Percentiles rank a stretch among this genome's conserved stretches.
These are phyloP conservation scores for Cyclura pinguis DNA, from an alignment of 2,797 vertebrate genomes.

Conservation along the genomic window DNA sequence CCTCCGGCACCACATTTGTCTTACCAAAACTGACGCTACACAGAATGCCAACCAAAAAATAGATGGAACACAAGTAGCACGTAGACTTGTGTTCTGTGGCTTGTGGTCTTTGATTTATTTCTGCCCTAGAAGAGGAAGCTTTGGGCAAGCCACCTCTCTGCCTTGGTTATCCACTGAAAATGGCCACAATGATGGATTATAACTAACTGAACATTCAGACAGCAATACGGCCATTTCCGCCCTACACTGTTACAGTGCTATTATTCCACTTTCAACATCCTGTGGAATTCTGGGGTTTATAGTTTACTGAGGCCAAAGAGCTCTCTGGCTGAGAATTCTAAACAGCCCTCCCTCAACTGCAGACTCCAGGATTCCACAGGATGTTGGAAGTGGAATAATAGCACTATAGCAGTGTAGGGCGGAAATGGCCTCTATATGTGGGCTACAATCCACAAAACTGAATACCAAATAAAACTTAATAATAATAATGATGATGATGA, in stretches of 20 bases:
- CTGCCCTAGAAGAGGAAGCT: background rate
- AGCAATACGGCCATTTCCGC: background rate
- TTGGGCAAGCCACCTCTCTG: background rate
- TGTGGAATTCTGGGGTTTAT: too few relatives aligned
- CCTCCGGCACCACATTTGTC: background rate
- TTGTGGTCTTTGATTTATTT: background rate
- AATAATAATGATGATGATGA: too few relatives aligned
- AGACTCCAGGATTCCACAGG: too few relatives aligned
- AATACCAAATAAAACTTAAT: background rate
- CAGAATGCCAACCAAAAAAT: background rate
- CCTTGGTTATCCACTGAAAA: background rate
- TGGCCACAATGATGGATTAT: background rate
- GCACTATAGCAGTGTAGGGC: too few relatives aligned
- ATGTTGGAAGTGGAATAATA: too few relatives aligned
- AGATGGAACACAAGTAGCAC: too few relatives aligned
- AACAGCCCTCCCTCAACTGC: too few relatives aligned
- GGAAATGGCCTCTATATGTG: too few relatives aligned
- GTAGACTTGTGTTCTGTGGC: background rate
- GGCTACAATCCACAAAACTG: background rate
- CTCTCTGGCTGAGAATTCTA: too few relatives aligned
- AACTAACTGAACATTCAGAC: background rate
- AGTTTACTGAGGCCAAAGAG: too few relatives aligned
- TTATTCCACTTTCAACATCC: too few relatives aligned
- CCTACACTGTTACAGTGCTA: too few relatives aligned
- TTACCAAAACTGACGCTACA: background rate